A percentile compares a stretch with the other conserved stretches of the same genome.
Conservation (phyloP, 2,797 vertebrate species). For the Amphiprion clarkii region DNA sequence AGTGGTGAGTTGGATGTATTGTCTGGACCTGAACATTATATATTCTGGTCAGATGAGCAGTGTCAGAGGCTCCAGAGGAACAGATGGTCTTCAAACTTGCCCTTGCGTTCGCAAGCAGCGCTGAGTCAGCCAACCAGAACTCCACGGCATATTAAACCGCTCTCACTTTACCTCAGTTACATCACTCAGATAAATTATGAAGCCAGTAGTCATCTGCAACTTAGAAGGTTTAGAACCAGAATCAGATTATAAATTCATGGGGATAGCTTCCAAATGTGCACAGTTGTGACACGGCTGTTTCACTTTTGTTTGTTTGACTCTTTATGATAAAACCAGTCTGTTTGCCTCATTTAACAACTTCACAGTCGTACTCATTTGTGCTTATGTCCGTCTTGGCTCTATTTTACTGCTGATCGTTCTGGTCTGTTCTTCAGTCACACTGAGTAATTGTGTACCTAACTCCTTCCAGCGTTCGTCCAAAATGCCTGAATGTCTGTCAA, state of each 20-base stretch:
- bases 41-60: slow-evolving; percentile 63
- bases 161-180: slow-evolving; percentile 33
- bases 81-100: slow-evolving; percentile 78
- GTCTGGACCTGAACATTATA: slow-evolving; percentile 34
- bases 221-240: background rate
- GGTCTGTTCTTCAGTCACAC: slow-evolving; percentile 8
- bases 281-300: slow-evolving; percentile 12
- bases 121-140: slow-evolving; percentile 65
- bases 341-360: slow-evolving; percentile 31
- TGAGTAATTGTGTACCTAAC: background rate
- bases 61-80: slow-evolving; percentile 55
- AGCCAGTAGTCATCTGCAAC: background rate
- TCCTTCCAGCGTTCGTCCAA: slow-evolving; percentile 8
- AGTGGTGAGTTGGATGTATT: background rate
- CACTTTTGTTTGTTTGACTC: slow-evolving; percentile 21
- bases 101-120: slow-evolving; percentile 66
- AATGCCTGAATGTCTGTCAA: slow-evolving; percentile 15
- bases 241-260: background rate
- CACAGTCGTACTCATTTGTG: slow-evolving; percentile 13
- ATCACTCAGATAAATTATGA: slow-evolving; percentile 19
- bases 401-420: slow-evolving; percentile 8
- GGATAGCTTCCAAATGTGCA: slow-evolving; percentile 4
- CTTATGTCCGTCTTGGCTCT: slow-evolving; percentile 7
- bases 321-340: slow-evolving; percentile 3
- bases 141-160: slow-evolving; percentile 29